Conservation (phyloP, 2,797 vertebrate species). For the Bradypodion ventrale region DNA sequence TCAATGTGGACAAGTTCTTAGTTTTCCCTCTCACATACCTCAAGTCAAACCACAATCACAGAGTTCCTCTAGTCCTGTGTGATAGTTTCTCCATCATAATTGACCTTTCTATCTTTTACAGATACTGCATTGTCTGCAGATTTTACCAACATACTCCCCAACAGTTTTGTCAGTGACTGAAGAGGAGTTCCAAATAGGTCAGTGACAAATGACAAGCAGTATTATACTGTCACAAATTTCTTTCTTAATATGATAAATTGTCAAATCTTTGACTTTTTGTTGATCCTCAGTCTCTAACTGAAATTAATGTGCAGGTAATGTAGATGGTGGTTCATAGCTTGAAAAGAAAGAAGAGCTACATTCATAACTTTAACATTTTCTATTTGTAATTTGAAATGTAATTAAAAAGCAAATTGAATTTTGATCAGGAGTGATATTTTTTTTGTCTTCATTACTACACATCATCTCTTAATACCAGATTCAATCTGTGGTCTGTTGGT, state of each 20-base stretch:
- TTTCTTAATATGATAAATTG: neutral
- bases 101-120: neutral
- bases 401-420: neutral
- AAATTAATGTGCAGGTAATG: neutral
- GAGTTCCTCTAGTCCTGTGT: neutral
- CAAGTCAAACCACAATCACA: neutral
- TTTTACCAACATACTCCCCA: neutral
- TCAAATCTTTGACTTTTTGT: neutral
- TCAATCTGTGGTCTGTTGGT: constrained; percentile 34
- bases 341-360: neutral
- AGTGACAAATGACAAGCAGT: neutral
- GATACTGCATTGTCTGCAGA: neutral
- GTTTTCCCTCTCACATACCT: too few relatives aligned
- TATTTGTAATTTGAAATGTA: neutral
- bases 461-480: constrained; percentile 44
- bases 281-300: neutral
- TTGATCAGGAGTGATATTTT: neutral
- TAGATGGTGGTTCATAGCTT: neutral
- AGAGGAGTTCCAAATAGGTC: neutral
- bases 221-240: neutral
- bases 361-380: too few relatives aligned
- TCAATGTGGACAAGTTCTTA: too few relatives aligned
- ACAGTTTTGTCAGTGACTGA: neutral
- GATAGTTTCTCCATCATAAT: neutral
- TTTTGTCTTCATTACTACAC: constrained; percentile 27